A percentile compares a stretch with the other conserved stretches of the same genome.
These are phyloP conservation scores for Kryptolebias marmoratus DNA, from an alignment of 2,113 vertebrate genomes.

Conservation along the genomic window DNA sequence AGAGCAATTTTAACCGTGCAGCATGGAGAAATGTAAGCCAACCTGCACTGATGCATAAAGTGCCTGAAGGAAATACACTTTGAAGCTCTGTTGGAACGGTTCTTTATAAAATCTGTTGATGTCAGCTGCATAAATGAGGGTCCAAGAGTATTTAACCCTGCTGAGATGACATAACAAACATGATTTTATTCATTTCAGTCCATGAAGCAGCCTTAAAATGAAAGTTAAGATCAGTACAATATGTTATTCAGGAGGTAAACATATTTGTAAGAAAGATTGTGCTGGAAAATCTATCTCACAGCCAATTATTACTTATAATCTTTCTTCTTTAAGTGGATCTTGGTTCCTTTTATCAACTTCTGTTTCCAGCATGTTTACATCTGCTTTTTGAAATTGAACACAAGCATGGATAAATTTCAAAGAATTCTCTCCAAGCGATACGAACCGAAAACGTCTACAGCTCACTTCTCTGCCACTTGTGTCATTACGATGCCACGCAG, in stretches of 20 bases:
- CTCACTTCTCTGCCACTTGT: constrained; percentile 12
- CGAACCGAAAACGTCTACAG: not conserved
- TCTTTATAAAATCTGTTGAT: not conserved
- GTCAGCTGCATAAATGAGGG: not conserved
- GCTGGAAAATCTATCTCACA: not conserved
- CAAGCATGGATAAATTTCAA: not conserved
- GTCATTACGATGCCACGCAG: constrained; percentile 8
- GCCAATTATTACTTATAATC: not conserved
- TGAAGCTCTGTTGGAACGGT: constrained; percentile 10
- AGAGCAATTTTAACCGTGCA: constrained; percentile 13
- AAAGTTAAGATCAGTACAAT: not conserved
- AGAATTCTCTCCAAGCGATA: not conserved
- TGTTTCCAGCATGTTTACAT: not conserved
- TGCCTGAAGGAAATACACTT: constrained; percentile 1
- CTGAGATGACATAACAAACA: constrained; percentile 19
- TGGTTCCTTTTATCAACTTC: constrained; percentile 16
- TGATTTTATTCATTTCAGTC: not conserved
- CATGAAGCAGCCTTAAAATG: not conserved
- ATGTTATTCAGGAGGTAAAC: not conserved
- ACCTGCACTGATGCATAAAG: not conserved
- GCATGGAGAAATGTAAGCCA: constrained; percentile 9
- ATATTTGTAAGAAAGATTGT: too few relatives aligned
- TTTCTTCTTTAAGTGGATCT: not conserved
- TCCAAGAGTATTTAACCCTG: constrained; percentile 16
- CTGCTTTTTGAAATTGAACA: constrained; percentile 9